Percentiles rank a stretch among this genome's conserved stretches.
Evolutionary conservation across 2,888 invertebrate species (phyloP).

Genomic region (Drosophila gaucha): DNA sequence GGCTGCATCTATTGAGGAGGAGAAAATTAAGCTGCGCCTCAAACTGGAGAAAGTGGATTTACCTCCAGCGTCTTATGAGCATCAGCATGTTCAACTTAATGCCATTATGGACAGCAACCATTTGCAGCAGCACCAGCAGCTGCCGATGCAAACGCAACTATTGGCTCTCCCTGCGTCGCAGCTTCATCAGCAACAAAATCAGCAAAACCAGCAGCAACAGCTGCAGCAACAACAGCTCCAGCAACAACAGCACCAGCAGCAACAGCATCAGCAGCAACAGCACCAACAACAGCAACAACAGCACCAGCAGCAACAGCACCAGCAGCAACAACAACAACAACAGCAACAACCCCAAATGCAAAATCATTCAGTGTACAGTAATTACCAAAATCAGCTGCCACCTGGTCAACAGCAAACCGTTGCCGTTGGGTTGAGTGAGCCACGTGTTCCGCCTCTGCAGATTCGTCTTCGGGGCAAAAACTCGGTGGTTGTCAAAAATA

Average conservation of each 20-base stretch:
- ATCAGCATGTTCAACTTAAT: constrained; percentile 48
- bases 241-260: constrained; percentile 22
- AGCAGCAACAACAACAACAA: constrained; percentile 36
- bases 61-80: constrained; percentile 34
- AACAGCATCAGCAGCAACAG: constrained; percentile 25
- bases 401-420: constrained; percentile 31
- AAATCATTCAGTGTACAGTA: constrained; percentile 49
- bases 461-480: constrained; percentile 92
- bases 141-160: constrained; percentile 55
- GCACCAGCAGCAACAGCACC: constrained; percentile 21
- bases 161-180: constrained; percentile 33
- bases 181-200: constrained; percentile 32
- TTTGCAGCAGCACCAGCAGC: constrained; percentile 50
- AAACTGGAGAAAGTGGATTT: constrained; percentile 92
- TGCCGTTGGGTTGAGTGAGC: constrained; percentile 86
- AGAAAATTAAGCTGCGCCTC: constrained; percentile 92
- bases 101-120: constrained; percentile 51
- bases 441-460: constrained; percentile 94
- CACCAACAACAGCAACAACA: constrained; percentile 31
- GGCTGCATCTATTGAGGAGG: constrained; percentile 78
- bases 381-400: constrained; percentile 46
- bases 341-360: constrained; percentile 33
- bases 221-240: constrained; percentile 25
- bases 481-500: constrained; percentile 93
- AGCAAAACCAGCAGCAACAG: constrained; percentile 39